Percentiles rank a stretch among this genome's conserved stretches.
These are phyloP conservation scores for Anthoptus insignis DNA, from an alignment of 2,888 invertebrate genomes.

Conservation along the genomic window DNA sequence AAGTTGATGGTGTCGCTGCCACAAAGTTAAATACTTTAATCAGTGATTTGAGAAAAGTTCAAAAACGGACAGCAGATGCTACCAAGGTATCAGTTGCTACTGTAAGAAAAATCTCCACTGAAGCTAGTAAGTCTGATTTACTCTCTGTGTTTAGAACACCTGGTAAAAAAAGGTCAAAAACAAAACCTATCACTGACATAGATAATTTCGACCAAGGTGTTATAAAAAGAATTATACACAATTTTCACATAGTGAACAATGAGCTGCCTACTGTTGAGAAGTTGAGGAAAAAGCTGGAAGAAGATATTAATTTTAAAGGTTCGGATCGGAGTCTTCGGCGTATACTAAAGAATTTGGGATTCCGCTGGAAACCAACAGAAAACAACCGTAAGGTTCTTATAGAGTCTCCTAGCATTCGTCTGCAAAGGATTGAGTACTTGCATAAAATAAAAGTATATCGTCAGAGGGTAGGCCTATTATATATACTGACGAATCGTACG, in stretches of 20 bases:
- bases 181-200: background rate
- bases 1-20: no score
- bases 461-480: background rate
- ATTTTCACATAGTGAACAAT: background rate
- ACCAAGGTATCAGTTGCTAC: background rate
- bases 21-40: no score
- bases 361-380: background rate
- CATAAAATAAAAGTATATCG: background rate
- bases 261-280: background rate
- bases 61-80: background rate
- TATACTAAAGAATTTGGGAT: background rate
- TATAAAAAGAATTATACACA: background rate
- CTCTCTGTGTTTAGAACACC: background rate
- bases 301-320: no score
- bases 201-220: no score
- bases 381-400: background rate
- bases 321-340: no score
- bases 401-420: background rate
- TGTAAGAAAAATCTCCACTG: background rate
- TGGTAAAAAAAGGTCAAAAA: background rate
- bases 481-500: background rate
- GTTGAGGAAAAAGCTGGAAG: background rate
- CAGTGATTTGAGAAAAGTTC: background rate
- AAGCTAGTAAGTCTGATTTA: background rate
- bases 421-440: background rate